Base-by-base conservation (phyloP, 2,888 invertebrate species). In the Drosophila anomalata region DNA sequence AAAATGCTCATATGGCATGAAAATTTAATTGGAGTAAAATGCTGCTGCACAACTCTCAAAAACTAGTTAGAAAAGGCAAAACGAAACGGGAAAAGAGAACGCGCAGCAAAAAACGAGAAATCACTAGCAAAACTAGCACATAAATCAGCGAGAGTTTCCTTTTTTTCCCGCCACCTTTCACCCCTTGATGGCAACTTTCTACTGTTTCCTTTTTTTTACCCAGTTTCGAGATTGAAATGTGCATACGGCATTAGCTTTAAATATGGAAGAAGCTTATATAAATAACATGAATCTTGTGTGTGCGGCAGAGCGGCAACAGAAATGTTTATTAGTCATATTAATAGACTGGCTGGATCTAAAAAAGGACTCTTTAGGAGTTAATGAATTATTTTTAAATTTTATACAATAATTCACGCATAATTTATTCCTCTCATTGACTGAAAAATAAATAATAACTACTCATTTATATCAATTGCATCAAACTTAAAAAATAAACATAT, bases 1-100 rank as follows among this genome's bases (percentile, higher is more conserved):
- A 76, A 78, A 81, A 83, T 83, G 81, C 77, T 82, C 85, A 85
- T 78, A 75, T 70, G 79, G 83, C 83, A 83, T 83, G 83, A 79
- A 83, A 83, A 83, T 83, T 83, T 83, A 83, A 83, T 83, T 83
- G 83, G 85, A 79, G 83, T 78, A 79, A 83, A 85, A 79, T 76
- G 79, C 78, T 78, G 73, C 66, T 70, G 75, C 73, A 73, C 75
- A 84, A 74, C 81, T 78, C 78, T 84, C 77, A 72, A 81, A 80
- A 81, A 81, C 81, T 78, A 78, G 81, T 75, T 78, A 78, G 71
- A 70, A 77, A 73, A 68, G 71, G 65, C 69, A 69, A 67, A 77
- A 55, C 31, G 33, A 20, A 54, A 36, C n/a, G 62, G 41, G 51
- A 54, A 68, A 57, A 39, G 50, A 58, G 59, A 50, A n/a, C 33